phyloP scores from a whole-genome alignment of 2,113 vertebrate species.

The Tyrannus savana region DNA sequence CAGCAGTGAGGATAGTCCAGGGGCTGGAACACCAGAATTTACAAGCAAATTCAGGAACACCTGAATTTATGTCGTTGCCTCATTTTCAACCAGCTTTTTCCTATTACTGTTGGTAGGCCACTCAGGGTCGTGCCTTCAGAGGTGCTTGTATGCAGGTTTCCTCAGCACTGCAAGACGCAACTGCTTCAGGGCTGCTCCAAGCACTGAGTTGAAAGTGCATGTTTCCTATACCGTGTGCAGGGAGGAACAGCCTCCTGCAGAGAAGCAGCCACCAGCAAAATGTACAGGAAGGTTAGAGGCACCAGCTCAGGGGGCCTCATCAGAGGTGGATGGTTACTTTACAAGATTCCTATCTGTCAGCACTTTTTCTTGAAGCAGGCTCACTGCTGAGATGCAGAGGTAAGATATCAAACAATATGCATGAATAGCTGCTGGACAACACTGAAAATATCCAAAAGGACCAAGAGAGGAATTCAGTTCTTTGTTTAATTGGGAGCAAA shows the following conservation, averaged over 20 bases:
- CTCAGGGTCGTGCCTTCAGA: neutral
- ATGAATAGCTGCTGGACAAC: neutral
- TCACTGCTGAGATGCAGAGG: neutral
- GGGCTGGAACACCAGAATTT: neutral
- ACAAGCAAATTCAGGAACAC: neutral
- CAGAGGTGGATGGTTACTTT: neutral
- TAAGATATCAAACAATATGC: neutral
- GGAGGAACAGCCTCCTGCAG: neutral
- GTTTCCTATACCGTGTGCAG: neutral
- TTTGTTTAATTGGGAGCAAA: neutral
- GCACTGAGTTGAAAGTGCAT: neutral
- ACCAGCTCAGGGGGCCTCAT: neutral
- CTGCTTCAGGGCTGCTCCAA: neutral
- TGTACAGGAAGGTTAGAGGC: neutral
- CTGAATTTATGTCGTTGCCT: neutral
- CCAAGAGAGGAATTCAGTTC: neutral
- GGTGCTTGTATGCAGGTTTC: neutral
- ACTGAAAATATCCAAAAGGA: neutral
- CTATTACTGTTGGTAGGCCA: neutral
- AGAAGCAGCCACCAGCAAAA: neutral
- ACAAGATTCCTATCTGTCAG: neutral
- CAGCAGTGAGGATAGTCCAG: neutral
- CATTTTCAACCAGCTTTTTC: neutral
- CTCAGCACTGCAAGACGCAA: neutral
- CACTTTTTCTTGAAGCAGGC: neutral